phyloP scores from a whole-genome alignment of 2,888 invertebrate genomes.

The Acanthosepion pharaonis region DNA sequence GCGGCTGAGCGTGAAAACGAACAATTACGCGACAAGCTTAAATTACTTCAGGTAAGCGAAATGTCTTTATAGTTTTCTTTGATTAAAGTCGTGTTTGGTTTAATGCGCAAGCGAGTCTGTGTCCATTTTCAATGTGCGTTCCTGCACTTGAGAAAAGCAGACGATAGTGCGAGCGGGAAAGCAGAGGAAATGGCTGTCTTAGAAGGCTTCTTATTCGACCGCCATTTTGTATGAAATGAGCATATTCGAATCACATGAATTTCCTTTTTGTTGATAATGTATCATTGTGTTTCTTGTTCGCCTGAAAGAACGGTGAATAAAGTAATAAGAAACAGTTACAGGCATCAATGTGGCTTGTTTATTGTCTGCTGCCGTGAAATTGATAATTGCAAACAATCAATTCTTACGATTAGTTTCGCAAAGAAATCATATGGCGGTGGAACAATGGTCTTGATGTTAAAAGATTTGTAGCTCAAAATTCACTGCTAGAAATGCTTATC shows the following conservation, averaged over 20 bases:
- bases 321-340: too few relatives aligned
- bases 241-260: not conserved
- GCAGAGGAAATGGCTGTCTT: not conserved
- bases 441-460: too few relatives aligned
- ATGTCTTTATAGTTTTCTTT: not conserved
- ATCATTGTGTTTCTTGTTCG: not conserved
- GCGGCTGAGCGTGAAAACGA: conserved; percentile 4
- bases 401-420: too few relatives aligned
- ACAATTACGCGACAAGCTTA: not conserved
- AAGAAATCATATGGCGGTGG: too few relatives aligned
- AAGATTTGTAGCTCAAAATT: too few relatives aligned
- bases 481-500: too few relatives aligned
- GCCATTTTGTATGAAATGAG: not conserved
- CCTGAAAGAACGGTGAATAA: not conserved
- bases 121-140: not conserved
- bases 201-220: not conserved
- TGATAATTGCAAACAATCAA: too few relatives aligned
- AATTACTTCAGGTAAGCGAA: conserved; percentile 23
- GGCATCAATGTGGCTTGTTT: too few relatives aligned
- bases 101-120: too few relatives aligned
- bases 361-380: too few relatives aligned
- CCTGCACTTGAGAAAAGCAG: not conserved
- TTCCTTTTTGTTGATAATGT: not conserved
- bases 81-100: not conserved
- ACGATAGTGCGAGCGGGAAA: not conserved